Percentiles rank a stretch among this genome's conserved stretches.
These are phyloP conservation scores for Equus przewalskii DNA, from an alignment of 2,113 vertebrate species.

Conservation along the genomic window DNA sequence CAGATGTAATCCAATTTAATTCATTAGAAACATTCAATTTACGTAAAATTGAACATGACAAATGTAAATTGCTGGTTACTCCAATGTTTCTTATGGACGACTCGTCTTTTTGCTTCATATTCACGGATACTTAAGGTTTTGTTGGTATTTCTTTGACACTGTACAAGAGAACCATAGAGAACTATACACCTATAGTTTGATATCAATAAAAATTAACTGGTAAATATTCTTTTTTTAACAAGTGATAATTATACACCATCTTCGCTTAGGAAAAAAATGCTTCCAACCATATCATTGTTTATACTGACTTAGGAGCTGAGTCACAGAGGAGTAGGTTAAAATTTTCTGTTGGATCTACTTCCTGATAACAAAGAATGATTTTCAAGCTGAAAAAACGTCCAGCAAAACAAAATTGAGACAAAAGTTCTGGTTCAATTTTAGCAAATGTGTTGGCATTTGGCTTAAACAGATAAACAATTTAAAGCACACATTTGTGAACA, in stretches of 20 bases:
- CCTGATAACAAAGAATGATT: background rate
- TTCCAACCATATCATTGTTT: background rate
- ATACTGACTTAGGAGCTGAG: background rate
- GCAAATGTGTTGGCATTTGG: background rate
- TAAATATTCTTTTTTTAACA: background rate
- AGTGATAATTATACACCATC: background rate
- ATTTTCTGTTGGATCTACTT: background rate
- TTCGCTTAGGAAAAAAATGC: background rate
- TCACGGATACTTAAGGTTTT: background rate
- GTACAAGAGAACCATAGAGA: background rate
- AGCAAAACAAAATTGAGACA: background rate
- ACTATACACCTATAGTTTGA: background rate
- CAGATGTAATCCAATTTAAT: background rate
- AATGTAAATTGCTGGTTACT: background rate
- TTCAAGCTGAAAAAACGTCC: background rate
- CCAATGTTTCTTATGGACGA: background rate
- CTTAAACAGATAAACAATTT: background rate
- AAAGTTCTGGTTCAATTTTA: background rate
- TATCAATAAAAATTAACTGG: background rate
- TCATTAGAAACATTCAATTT: background rate
- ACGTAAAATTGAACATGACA: background rate
- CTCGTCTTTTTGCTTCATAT: background rate
- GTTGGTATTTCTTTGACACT: background rate
- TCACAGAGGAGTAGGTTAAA: background rate
- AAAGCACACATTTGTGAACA: background rate